Evolutionary conservation across 53 echinoderm and acorn worm species (phyloP).

Genomic region (Apostichopus leukothele): DNA sequence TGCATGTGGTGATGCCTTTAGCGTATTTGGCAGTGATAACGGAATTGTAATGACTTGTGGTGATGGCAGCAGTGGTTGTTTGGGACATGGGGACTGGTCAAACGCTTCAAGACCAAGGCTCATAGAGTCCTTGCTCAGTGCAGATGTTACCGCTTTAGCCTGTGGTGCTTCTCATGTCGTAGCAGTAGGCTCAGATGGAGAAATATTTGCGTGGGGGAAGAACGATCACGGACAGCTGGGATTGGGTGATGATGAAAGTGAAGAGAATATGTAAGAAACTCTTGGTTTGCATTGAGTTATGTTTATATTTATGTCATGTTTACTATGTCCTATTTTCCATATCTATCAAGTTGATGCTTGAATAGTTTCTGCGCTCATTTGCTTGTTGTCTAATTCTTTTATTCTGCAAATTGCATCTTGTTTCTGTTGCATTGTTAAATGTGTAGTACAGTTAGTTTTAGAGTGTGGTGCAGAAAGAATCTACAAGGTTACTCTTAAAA

Average conservation of each 20-base stretch:
- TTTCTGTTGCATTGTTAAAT: too few species aligned
- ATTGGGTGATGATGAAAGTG: slow-evolving; percentile 75
- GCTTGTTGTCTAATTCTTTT: too few species aligned
- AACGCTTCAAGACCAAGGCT: slow-evolving; percentile 96
- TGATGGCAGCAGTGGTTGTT: slow-evolving; percentile 96
- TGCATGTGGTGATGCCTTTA: slow-evolving; percentile 90
- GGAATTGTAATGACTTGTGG: slow-evolving; percentile 99
- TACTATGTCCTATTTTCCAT: too few species aligned
- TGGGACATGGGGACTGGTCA: slow-evolving; percentile 97
- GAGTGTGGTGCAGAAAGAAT: too few species aligned
- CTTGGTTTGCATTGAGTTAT: neutral
- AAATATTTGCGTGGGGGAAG: slow-evolving; percentile 92
- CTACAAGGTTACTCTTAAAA: too few species aligned
- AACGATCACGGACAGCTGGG: slow-evolving; percentile 89
- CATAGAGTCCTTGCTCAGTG: slow-evolving; percentile 83
- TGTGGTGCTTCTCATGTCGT: slow-evolving; percentile 96
- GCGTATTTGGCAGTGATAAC: slow-evolving; percentile 99
- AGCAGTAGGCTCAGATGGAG: slow-evolving; percentile 90
- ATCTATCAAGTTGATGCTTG: too few species aligned
- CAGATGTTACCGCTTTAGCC: slow-evolving; percentile 85
- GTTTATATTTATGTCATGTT: too few species aligned
- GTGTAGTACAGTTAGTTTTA: too few species aligned
- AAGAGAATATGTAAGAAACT: slow-evolving; percentile 36
- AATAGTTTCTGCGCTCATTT: too few species aligned
- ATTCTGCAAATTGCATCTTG: too few species aligned